Percentiles rank a stretch among this genome's conserved stretches.
These are phyloP conservation scores for Thripadectes ignobilis DNA, from an alignment of 2,797 vertebrate genomes.

Conservation along the genomic window DNA sequence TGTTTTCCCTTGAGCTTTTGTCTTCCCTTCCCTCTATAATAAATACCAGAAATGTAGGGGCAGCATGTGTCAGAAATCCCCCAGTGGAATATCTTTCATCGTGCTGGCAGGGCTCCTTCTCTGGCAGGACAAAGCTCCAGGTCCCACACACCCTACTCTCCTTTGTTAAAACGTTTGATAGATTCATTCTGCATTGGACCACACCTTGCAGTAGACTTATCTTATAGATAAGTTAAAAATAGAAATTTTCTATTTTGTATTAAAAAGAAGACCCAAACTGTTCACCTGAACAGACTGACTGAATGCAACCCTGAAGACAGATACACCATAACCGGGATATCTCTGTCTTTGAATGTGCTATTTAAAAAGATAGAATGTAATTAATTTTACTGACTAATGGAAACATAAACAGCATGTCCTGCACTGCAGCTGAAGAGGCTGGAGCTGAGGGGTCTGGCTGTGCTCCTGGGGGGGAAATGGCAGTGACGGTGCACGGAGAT, in stretches of 20 bases:
- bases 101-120: background rate
- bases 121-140: background rate
- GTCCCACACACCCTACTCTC: background rate
- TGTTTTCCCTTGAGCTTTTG: slow-evolving; percentile 64
- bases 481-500: rapidly evolving
- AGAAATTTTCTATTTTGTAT: background rate
- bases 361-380: background rate
- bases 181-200: background rate
- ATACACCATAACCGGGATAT: background rate
- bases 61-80: slow-evolving; percentile 48
- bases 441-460: background rate
- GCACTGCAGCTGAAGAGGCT: background rate
- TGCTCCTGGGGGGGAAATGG: rapidly evolving
- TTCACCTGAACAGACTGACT: background rate
- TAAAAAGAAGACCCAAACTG: background rate
- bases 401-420: background rate
- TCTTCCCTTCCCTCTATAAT: slow-evolving; percentile 58
- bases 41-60: slow-evolving; percentile 54
- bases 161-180: background rate
- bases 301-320: background rate
- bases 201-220: background rate
- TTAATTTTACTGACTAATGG: background rate
- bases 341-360: background rate
- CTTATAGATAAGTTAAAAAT: background rate
- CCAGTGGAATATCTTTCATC: slow-evolving; percentile 35